Evolutionary conservation across 2,888 invertebrate species (phyloP), one percentile per base, ranked within the genome.

Genomic region (Lasioglossum vierecki): DNA sequence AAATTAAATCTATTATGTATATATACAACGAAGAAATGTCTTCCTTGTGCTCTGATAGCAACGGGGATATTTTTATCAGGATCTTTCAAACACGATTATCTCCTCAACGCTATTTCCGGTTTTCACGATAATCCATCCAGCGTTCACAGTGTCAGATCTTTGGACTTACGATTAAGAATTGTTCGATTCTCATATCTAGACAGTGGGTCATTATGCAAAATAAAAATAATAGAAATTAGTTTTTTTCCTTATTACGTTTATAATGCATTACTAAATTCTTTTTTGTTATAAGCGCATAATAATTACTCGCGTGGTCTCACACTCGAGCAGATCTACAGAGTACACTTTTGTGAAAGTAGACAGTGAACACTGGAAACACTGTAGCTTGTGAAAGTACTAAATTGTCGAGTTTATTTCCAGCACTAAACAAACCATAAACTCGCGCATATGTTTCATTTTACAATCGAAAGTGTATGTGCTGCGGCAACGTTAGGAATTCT

Each of bases 381-480:
- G 22, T 18, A 8, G 18, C 46, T 3, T n/a, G 1, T 39, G 0
- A 46, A 30, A 73, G 6, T 22, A 35, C 60, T 66, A n/a, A 35
- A 53, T 49, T 53, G 13, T 11, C 8, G 18, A 53, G 35, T 74
- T 35, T 53, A 53, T 78, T 41, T 26, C 49, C 15, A 46, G 41
- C 30, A 18, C 8, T 70, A 18, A 26, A 73, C n/a, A 60, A 49
- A 57, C 4, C 26, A 53, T 8, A n/a, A 30, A 22, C 5, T 15
- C 44, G 30, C 44, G 46, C 39, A 46, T 49, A 8, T 46, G 44
- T 60, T 77, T 35, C n/a, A 57, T 82, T 77, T 63, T n/a, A 84
- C 18, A 53, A 44, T 1, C 22, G 46, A 15, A 75, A 2, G n/a
- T 39, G 0, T 39, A 26, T 35, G 22, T 63, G 74, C 73, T 44